Evolutionary conservation across 2,113 vertebrate genomes (phyloP).

Genomic region (Pantherophis guttatus): DNA sequence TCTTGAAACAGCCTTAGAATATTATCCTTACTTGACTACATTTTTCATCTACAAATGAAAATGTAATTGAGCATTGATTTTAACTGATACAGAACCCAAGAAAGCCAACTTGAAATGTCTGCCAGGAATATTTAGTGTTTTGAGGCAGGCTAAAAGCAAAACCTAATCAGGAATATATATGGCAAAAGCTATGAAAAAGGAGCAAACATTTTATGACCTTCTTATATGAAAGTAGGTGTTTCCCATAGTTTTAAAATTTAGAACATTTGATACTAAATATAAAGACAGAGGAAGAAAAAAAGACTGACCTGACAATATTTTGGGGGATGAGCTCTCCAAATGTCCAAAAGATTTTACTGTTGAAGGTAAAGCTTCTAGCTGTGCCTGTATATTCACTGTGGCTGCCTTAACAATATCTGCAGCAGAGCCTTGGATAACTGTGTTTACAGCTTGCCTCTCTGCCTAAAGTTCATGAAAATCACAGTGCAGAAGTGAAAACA

Average conservation of each 20-base stretch:
- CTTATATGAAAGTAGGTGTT: not conserved
- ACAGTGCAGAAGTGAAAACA: conserved; percentile 8
- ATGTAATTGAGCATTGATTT: not conserved
- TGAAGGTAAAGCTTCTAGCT: conserved; percentile 72
- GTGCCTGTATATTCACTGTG: conserved; percentile 89
- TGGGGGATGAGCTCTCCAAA: conserved; percentile 55
- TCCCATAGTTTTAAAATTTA: not conserved
- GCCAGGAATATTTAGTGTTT: not conserved
- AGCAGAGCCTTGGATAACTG: conserved; percentile 93
- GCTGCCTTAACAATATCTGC: conserved; percentile 95
- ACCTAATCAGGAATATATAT: not conserved
- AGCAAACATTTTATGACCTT: not conserved
- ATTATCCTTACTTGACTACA: not conserved
- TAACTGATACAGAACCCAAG: not conserved
- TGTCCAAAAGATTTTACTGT: conserved; percentile 82
- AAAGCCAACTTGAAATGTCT: not conserved
- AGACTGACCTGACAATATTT: conserved; percentile 50
- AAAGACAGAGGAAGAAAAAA: not conserved
- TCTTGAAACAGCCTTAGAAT: not conserved
- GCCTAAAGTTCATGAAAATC: conserved; percentile 71
- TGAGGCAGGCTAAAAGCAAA: not conserved
- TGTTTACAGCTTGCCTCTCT: conserved; percentile 95
- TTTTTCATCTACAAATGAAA: not conserved
- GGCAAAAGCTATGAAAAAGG: not conserved
- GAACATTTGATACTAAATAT: not conserved